Conservation (phyloP, 2,113 vertebrate species). For the Hippocampus zosterae region DNA sequence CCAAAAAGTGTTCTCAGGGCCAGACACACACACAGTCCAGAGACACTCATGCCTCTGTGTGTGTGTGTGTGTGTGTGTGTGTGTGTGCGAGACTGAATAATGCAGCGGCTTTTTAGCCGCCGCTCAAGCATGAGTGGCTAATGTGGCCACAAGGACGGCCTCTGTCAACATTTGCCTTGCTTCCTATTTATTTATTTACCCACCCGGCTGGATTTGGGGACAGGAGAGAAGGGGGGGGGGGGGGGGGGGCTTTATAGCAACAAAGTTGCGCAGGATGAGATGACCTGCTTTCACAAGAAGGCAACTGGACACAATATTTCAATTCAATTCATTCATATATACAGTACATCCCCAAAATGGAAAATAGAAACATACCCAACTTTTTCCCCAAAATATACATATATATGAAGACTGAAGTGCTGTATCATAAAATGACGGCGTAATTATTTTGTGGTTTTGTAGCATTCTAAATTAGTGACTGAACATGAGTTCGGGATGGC, state of each 20-base stretch:
- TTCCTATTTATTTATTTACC: slow-evolving; percentile 67
- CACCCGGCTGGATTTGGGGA: slow-evolving; percentile 23
- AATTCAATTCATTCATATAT: too few relatives aligned
- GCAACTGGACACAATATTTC: background rate
- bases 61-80: too few relatives aligned
- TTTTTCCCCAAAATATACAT: too few relatives aligned
- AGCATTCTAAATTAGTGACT: too few relatives aligned
- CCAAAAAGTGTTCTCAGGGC: slow-evolving; percentile 10
- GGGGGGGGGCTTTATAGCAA: slow-evolving; percentile 31
- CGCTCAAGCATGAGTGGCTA: slow-evolving; percentile 71
- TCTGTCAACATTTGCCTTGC: slow-evolving; percentile 65
- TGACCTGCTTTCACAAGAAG: slow-evolving; percentile 35
- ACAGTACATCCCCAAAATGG: too few relatives aligned
- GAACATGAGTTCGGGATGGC: too few relatives aligned
- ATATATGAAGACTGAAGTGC: too few relatives aligned
- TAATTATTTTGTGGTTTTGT: too few relatives aligned
- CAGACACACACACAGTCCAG: background rate
- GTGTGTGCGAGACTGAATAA: slow-evolving; percentile 62
- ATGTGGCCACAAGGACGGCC: slow-evolving; percentile 71
- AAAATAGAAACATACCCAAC: too few relatives aligned
- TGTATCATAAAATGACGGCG: too few relatives aligned
- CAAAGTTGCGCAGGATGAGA: slow-evolving; percentile 30
- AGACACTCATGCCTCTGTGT: too few relatives aligned
- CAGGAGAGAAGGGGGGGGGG: slow-evolving; percentile 1
- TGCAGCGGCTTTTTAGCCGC: slow-evolving; percentile 65